Evolutionary conservation across 1,140 invertebrate species (phyloP).

Genomic region (Zaprionus tsacasi): DNA sequence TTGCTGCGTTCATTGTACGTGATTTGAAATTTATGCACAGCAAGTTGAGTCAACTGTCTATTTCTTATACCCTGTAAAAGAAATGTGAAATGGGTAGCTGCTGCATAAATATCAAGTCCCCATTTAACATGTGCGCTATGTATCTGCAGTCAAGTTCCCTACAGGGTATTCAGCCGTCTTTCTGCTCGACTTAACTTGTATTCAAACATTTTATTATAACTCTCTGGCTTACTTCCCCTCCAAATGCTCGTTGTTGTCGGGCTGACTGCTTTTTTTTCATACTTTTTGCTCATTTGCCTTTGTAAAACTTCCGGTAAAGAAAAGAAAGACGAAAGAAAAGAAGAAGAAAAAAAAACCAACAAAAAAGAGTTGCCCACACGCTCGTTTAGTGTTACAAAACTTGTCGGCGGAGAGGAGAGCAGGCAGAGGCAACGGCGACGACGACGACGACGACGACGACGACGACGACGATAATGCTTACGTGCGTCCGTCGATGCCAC

Average conservation of each 20-base stretch:
- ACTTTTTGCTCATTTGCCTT: constrained; percentile 78
- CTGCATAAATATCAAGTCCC: neutral
- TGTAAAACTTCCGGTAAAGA: constrained; percentile 79
- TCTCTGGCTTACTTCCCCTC: constrained; percentile 38
- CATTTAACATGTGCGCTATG: neutral
- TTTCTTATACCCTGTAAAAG: constrained; percentile 17
- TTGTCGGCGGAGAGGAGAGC: constrained; percentile 24
- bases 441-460: no score
- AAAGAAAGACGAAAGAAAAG: constrained; percentile 46
- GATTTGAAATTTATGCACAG: constrained; percentile 79
- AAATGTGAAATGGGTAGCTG: neutral
- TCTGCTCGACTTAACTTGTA: constrained; percentile 9
- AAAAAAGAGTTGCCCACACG: constrained; percentile 65
- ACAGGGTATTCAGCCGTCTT: constrained; percentile 16
- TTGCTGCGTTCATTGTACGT: constrained; percentile 67
- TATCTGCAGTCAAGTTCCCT: neutral
- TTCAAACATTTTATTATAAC: constrained; percentile 62
- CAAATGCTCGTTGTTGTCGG: constrained; percentile 27
- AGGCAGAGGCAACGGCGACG: no score
- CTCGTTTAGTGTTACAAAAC: constrained; percentile 70
- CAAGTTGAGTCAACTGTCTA: constrained; percentile 57
- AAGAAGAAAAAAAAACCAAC: constrained; percentile 33
- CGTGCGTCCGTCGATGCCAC: constrained; percentile 60
- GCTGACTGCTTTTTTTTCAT: constrained; percentile 47
- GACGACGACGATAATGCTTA: constrained; percentile 52